Base-by-base conservation (phyloP, 2,797 vertebrate genomes). In the Hemibagrus guttatus region DNA sequence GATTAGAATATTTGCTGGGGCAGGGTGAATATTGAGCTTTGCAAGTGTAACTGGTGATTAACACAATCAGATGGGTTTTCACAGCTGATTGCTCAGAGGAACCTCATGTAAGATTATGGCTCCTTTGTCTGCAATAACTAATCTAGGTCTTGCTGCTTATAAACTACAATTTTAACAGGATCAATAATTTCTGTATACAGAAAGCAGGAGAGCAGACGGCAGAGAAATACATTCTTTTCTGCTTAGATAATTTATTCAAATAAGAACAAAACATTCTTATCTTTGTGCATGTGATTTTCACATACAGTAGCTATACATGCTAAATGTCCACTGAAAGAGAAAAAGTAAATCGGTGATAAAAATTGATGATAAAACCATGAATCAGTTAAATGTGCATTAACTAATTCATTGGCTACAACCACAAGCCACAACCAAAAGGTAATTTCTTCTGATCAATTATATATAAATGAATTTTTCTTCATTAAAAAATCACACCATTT, bases 131-230 rank as follows among this genome's bases (percentile, higher is more conserved):
- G 64, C 79, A 85, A 81, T 84, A 86, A 90, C 75, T 85, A 81
- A 88, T 66, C 85, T 87, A 83, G 79, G 84, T 72, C 83, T 68
- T 82, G 66, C 68, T 85, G 82, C 61, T 87, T 88, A 84, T 85
- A 85, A 85, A 90, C 87, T 84, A 78, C 83, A 83, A 83, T 82
- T 89, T 89, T 89, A 91, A 89, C 89, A 86, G 87, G 84, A 88
- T 89, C 84, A 89, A 58, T 49, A 16, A 78, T 86, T 88, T 58
- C 35, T 87, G 72, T 87, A 54, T 54, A 88, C 81, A 72, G 63
- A 52, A 39, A 86, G 35, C 39, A 63, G 58, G 19, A 87, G 76
- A 90, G 69, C 64, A 80, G 84, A 81, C 84, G 46, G 75, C 63
- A 54, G 6, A 87, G 79, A 59, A 80, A 80, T 59, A 56, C 3